Evolutionary conservation across 2,797 vertebrate species (phyloP).

Genomic region (Tiaroga cobitis): DNA sequence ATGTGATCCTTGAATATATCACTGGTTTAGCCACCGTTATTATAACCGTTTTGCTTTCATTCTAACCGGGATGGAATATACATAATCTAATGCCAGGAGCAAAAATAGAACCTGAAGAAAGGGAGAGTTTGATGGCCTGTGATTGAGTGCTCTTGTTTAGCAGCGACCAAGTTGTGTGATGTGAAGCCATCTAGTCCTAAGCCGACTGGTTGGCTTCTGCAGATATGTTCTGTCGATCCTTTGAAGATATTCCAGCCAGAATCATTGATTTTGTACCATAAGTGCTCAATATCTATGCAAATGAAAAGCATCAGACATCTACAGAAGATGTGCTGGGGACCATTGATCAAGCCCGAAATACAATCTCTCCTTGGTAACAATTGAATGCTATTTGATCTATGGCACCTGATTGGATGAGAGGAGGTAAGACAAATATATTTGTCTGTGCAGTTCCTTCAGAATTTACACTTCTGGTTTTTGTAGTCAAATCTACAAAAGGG

Average conservation of each 20-base stretch:
- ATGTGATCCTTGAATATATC: conserved; percentile 16
- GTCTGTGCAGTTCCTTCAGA: not conserved
- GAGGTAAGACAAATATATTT: not conserved
- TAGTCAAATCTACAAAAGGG: not conserved
- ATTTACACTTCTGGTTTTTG: not conserved
- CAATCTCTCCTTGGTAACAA: not conserved
- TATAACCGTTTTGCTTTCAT: conserved; percentile 45
- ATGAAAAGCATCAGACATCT: conserved; percentile 23
- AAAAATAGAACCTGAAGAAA: conserved; percentile 35
- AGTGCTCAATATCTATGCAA: conserved; percentile 29
- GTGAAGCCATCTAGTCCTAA: conserved; percentile 37
- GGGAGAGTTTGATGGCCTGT: conserved; percentile 19
- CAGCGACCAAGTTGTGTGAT: conserved; percentile 32
- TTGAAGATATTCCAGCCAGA: conserved; percentile 35
- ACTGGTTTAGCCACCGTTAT: conserved; percentile 19
- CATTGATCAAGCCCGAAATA: not conserved
- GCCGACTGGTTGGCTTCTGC: conserved; percentile 23
- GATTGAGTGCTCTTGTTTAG: conserved; percentile 30
- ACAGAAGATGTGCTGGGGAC: not conserved
- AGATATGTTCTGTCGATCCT: conserved; percentile 17
- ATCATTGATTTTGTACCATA: conserved; percentile 20
- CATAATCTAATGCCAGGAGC: conserved; percentile 52
- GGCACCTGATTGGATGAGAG: not conserved
- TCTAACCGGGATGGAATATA: conserved; percentile 53
- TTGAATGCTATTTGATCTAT: conserved; percentile 3